Evolutionary conservation across 2,797 vertebrate species (phyloP).

Genomic region (Neoniphon sammara): DNA sequence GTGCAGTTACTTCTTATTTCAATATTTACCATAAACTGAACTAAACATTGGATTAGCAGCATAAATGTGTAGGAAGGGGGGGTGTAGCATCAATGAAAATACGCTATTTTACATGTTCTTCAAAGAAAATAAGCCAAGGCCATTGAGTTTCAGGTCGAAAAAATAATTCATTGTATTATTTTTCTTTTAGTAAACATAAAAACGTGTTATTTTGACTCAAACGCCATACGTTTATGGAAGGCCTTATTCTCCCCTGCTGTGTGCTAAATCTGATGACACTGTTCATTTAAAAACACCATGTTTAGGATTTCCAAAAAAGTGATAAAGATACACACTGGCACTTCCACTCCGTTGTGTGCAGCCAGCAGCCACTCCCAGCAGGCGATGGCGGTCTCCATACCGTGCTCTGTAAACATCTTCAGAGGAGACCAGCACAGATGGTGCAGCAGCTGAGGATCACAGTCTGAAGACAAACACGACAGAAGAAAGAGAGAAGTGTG

Average conservation of each 20-base stretch:
- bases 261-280: neutral
- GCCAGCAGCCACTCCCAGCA: constrained; percentile 99
- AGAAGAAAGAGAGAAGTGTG: neutral
- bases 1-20: too few relatives aligned
- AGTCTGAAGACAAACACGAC: constrained; percentile 80
- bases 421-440: constrained; percentile 96
- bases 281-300: neutral
- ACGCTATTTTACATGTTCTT: too few relatives aligned
- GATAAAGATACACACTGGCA: constrained; percentile 85
- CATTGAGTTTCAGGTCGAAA: too few relatives aligned
- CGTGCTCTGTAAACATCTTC: constrained; percentile 95
- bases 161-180: too few relatives aligned
- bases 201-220: too few relatives aligned
- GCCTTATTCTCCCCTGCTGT: neutral
- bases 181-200: too few relatives aligned
- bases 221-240: too few relatives aligned
- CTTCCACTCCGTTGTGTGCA: constrained; percentile 93
- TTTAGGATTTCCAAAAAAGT: neutral
- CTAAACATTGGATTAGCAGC: too few relatives aligned
- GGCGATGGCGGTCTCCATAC: constrained; percentile 96
- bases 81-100: too few relatives aligned
- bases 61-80: too few relatives aligned
- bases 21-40: too few relatives aligned
- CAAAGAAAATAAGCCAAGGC: too few relatives aligned
- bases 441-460: constrained; percentile 92